These are phyloP conservation scores for Dromas ardeola DNA, from an alignment of 2,113 vertebrate species.

Conservation along the genomic window DNA sequence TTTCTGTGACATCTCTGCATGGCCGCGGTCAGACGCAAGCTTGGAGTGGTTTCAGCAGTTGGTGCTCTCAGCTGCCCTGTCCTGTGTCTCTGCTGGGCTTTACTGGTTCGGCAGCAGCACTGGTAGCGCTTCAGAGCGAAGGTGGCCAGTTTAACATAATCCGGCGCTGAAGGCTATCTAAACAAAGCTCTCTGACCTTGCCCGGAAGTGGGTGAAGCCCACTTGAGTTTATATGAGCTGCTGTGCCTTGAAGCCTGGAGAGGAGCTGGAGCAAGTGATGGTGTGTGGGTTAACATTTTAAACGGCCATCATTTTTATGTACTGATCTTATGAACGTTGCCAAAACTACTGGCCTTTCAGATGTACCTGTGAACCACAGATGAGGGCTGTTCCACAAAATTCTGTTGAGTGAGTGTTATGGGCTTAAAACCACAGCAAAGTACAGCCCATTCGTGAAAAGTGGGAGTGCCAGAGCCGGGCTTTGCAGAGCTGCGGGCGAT, in stretches of 20 bases:
- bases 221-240: neutral
- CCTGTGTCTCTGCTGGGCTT: neutral
- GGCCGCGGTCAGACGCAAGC: rapidly evolving
- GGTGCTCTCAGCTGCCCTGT: neutral
- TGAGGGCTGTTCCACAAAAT: neutral
- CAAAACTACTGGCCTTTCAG: neutral
- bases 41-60: neutral
- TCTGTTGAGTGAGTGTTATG: rapidly evolving
- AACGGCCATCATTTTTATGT: neutral
- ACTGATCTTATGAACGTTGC: rapidly evolving
- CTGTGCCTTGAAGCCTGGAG: neutral
- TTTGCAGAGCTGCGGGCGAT: neutral
- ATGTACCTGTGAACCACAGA: neutral
- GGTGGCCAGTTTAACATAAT: neutral
- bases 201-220: neutral
- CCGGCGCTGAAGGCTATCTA: rapidly evolving
- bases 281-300: neutral
- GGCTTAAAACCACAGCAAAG: neutral
- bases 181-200: neutral
- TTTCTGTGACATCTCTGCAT: neutral
- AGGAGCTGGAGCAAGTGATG: neutral
- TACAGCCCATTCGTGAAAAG: rapidly evolving
- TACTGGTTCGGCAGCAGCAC: neutral
- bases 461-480: neutral
- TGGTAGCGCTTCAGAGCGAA: neutral